phyloP scores from a whole-genome alignment of 2,797 vertebrate species.

The Mycteria americana region DNA sequence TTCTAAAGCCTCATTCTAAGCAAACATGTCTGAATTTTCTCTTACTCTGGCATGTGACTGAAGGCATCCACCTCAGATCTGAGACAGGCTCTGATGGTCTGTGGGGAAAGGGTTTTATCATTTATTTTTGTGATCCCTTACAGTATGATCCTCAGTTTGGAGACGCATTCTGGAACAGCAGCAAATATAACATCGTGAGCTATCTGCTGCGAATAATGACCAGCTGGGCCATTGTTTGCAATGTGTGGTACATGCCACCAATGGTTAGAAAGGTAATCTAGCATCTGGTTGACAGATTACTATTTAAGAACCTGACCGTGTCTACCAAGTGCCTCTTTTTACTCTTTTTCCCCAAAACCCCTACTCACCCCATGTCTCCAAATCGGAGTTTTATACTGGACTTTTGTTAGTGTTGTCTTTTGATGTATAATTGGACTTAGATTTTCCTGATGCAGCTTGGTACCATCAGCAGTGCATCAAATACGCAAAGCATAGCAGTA shows the following conservation, averaged over 20 bases:
- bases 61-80: neutral
- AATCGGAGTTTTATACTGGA: neutral
- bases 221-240: constrained; percentile 96
- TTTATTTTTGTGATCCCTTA: neutral
- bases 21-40: neutral
- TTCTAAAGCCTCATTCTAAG: neutral
- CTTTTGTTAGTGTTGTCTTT: neutral
- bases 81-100: neutral
- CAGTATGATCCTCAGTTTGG: constrained; percentile 95
- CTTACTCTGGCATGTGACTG: neutral
- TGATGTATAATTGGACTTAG: neutral
- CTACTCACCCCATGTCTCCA: neutral
- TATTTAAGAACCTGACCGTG: neutral
- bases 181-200: constrained; percentile 90
- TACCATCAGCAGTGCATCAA: neutral
- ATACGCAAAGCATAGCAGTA: neutral
- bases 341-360: neutral
- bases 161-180: constrained; percentile 97
- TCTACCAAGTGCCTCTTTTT: neutral
- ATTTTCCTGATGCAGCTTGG: neutral
- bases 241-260: constrained; percentile 94
- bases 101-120: neutral
- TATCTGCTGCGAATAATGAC: constrained; percentile 94
- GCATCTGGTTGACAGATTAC: neutral
- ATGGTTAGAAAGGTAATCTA: constrained; percentile 86